Evolutionary conservation across 1,140 invertebrate species (phyloP), one percentile per base, ranked within the genome.

Genomic region (Acromyrmex echinatior): DNA sequence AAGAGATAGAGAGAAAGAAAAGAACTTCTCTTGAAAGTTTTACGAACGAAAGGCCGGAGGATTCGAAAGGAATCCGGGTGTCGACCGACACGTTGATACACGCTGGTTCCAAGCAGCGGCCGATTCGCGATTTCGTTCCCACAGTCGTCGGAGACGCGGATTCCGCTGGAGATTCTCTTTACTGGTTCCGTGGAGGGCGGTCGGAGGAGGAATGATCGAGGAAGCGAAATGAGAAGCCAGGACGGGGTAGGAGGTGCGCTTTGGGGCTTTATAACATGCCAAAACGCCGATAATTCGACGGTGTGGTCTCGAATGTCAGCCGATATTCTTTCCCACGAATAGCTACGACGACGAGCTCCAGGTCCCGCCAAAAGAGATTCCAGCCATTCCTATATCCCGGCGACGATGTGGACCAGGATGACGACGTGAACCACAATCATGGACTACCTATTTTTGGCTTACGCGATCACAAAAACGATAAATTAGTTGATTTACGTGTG

Each of bases 231-330:
- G 51, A 53, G 84, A 53, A 63, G 62, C 25, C 31, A 85, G 74
- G 45, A 62, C 28, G 53, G 14, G 56, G 21, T 88, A 88, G 87
- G 92, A 87, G 82, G 53, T 16, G 49, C 70, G 56, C 80, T 88
- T 86, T 88, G 85, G 87, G 66, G 90, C 92, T 92, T 93, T 95
- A 93, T 94, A 95, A 95, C 95, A 95, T 94, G 95, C 95, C 94
- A 95, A 95, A 95, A 95, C 94, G 94, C 91, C 94, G 94, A 95
- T 95, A 95, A 95, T 94, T 95, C 94, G 95, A 94, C 93, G 91
- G 95, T 95, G 94, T 95, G 94, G 94, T 94, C 94, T 85, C 82
- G 91, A 92, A 92, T 91, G 91, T 94, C 91, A 87, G 91, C 90
- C 90, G 89, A 93, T 93, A 93, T 93, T 92, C 93, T 92, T 95